These are phyloP conservation scores for Blastomussa wellsi DNA, from an alignment of 92 coral and sea anemone genomes.

Conservation along the genomic window DNA sequence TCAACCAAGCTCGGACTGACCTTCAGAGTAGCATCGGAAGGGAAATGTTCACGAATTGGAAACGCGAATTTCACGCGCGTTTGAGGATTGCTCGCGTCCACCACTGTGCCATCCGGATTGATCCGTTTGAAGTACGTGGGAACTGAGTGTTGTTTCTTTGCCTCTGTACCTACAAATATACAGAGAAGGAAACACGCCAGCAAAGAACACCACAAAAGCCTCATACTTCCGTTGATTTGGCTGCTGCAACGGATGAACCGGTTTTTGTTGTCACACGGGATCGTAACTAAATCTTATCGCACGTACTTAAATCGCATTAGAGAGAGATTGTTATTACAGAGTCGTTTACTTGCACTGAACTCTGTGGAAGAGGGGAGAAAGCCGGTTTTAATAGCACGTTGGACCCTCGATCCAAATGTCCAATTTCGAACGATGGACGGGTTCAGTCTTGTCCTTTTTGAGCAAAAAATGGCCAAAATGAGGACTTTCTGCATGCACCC, in stretches of 20 bases:
- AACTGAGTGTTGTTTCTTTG: slow-evolving; percentile 46
- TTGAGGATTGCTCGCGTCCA: slow-evolving; percentile 48
- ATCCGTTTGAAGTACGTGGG: slow-evolving; percentile 66
- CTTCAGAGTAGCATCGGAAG: slow-evolving; percentile 32
- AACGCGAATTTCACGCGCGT: slow-evolving; percentile 40
- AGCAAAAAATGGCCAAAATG: no score
- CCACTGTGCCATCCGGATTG: slow-evolving; percentile 59
- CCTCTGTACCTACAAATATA: not conserved
- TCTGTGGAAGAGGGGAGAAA: no score
- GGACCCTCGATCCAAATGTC: no score
- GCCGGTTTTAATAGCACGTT: no score
- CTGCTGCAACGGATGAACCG: not conserved
- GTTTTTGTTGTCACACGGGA: not conserved
- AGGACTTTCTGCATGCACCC: no score
- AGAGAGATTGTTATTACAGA: no score
- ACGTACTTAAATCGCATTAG: no score
- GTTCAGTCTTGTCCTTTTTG: no score
- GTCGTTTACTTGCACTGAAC: no score
- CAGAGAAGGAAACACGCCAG: slow-evolving; percentile 12
- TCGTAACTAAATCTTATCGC: not conserved
- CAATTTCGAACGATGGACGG: no score
- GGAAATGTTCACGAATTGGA: slow-evolving; percentile 5
- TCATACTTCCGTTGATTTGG: not conserved
- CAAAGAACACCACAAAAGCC: not conserved
- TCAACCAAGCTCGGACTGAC: slow-evolving; percentile 63